Conservation (phyloP, 2,113 vertebrate species). For the Megaptera novaeangliae region DNA sequence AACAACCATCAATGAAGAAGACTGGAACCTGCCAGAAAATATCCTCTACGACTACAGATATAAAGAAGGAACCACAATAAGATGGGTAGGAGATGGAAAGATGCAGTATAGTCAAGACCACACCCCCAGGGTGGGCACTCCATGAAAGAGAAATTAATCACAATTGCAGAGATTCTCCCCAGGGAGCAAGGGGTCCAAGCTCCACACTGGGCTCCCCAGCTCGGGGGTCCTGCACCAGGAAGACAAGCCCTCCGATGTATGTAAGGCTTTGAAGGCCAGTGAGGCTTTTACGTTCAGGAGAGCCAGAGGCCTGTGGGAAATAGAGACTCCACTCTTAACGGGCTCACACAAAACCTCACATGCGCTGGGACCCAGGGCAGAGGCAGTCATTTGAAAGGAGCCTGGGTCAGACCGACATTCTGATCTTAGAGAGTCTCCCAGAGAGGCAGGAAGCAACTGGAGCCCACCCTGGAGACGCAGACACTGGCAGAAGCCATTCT, state of each 20-base stretch:
- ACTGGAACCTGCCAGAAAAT: neutral
- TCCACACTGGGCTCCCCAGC: neutral
- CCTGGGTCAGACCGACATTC: neutral
- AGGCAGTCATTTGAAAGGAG: neutral
- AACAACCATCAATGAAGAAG: neutral
- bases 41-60: neutral
- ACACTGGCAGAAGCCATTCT: neutral
- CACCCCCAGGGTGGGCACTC: neutral
- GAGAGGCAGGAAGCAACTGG: neutral
- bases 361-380: neutral
- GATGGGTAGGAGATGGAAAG: neutral
- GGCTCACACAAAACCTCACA: neutral
- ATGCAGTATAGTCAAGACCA: neutral
- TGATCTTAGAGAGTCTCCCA: neutral
- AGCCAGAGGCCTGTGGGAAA: neutral
- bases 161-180: neutral
- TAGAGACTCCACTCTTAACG: neutral
- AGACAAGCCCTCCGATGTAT: neutral
- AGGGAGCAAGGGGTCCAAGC: neutral
- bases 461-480: neutral
- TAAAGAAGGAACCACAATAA: neutral
- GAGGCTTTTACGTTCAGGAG: neutral
- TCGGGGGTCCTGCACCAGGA: neutral
- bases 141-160: neutral
- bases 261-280: neutral